Base-by-base conservation (phyloP, 2,113 vertebrate species). In the Oxygymnocypris stewartii region DNA sequence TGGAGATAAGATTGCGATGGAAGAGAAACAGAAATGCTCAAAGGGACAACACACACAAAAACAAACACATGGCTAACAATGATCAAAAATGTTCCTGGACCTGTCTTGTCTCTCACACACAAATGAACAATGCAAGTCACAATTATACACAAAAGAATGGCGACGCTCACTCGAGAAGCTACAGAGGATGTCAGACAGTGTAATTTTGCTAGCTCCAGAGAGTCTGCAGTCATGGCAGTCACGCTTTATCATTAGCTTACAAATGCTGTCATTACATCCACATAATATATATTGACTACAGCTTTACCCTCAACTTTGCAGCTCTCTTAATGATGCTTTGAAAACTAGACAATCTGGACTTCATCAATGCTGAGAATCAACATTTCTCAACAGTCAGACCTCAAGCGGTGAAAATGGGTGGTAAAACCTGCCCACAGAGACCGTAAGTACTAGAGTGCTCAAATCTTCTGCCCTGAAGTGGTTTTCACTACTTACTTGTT, bases 191-290 rank as follows among this genome's bases (percentile, higher is more conserved):
- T 69, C 87, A 88, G 79, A 88, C 75, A 80, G 74, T 88, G 75
- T 89, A 79, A 89, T 89, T 88, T 81, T 78, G 40, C 57, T 76
- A 84, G 84, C 85, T 65, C 88, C 85, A 89, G 44, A 82, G 61
- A 76, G 82, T 85, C 82, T 87, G 51, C 57, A 82, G 63, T 82
- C 49, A 49, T 61, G 42, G 73, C 9, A 67, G 82, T 49, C 75
- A 79, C 61, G 47, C 86, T 86, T 84, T 89, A 54, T 85, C 80
- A 89, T 88, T 88, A 83, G 49, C 28, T 40, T 83, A 85, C 51
- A 84, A 59, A 86, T n/a, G 49, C 85, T 73, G 77, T 82, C 78
- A 87, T 87, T 89, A 85, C 71, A 20, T 73, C 18, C 65, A 35
- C 54, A 75, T n/a, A 77, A 73, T 31, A 44, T 84, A 74, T 74